Conservation (phyloP, 2,797 vertebrate species). For the Bovichtus diacanthus region DNA sequence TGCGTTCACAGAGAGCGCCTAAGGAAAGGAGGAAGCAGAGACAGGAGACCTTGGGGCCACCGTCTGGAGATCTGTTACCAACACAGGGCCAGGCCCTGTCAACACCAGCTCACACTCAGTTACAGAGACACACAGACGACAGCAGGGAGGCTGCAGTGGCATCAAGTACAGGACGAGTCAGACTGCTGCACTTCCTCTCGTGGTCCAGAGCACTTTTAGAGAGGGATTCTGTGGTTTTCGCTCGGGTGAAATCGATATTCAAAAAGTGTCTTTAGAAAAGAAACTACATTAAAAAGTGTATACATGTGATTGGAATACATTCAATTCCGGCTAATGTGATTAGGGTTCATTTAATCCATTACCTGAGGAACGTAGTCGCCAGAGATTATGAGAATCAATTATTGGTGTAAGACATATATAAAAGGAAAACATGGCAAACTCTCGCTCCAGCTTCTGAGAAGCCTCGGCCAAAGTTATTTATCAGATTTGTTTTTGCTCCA, state of each 20-base stretch:
- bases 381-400: neutral
- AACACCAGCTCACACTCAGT: slow-evolving; percentile 72
- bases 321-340: neutral
- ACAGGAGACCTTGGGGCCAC: slow-evolving; percentile 68
- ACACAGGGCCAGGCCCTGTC: slow-evolving; percentile 71
- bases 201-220: slow-evolving; percentile 11
- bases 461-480: no score
- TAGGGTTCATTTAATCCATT: accelerated
- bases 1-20: slow-evolving; percentile 43
- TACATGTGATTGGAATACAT: neutral
- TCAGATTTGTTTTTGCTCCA: no score
- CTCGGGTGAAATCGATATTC: neutral
- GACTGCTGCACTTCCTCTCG: slow-evolving; percentile 38
- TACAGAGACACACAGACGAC: slow-evolving; percentile 54
- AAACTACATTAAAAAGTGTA: no score
- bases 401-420: neutral
- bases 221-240: slow-evolving; percentile 3
- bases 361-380: neutral
- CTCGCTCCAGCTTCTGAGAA: neutral
- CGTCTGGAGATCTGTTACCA: slow-evolving; percentile 72
- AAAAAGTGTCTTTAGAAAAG: no score
- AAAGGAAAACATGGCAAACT: neutral
- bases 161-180: neutral
- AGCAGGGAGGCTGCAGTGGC: slow-evolving; percentile 35
- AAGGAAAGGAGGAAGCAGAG: slow-evolving; percentile 61